phyloP scores from a whole-genome alignment of 1,140 invertebrate species.

The Paralvinella palmiformis region DNA sequence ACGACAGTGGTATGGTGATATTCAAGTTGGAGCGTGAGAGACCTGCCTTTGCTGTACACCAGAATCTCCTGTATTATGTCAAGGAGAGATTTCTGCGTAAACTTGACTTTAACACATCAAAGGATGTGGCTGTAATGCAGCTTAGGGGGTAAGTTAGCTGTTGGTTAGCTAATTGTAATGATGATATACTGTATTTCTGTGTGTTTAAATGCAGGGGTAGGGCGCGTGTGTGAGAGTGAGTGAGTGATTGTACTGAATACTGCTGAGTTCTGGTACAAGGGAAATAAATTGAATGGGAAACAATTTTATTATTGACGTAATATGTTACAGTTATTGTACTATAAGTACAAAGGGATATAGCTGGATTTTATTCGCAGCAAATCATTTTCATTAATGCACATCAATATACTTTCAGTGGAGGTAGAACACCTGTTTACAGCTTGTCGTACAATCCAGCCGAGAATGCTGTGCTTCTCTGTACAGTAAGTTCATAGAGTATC shows the following conservation, averaged over 20 bases:
- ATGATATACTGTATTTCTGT: too few relatives aligned
- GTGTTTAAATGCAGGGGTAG: too few relatives aligned
- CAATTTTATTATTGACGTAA: too few relatives aligned
- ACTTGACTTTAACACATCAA: constrained; percentile 86
- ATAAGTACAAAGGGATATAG: too few relatives aligned
- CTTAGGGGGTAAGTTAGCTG: constrained; percentile 69
- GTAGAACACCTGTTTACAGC: constrained; percentile 53
- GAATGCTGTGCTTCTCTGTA: constrained; percentile 79
- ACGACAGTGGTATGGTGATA: constrained; percentile 87
- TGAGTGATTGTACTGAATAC: too few relatives aligned
- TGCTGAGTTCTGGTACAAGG: too few relatives aligned
- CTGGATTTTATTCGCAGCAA: background rate
- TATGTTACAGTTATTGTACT: too few relatives aligned
- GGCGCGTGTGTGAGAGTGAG: too few relatives aligned
- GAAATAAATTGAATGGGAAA: too few relatives aligned
- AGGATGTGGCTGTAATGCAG: constrained; percentile 88
- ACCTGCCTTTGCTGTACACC: constrained; percentile 89
- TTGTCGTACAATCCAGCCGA: constrained; percentile 97
- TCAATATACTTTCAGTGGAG: constrained; percentile 31
- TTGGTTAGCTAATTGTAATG: too few relatives aligned
- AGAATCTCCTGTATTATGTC: constrained; percentile 91
- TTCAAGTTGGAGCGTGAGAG: constrained; percentile 88
- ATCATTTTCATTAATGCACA: background rate
- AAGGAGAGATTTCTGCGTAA: constrained; percentile 88
- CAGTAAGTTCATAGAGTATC: constrained; percentile 40